Base-by-base conservation (phyloP, 2,888 invertebrate species). In the Platycheirus rosarum region DNA sequence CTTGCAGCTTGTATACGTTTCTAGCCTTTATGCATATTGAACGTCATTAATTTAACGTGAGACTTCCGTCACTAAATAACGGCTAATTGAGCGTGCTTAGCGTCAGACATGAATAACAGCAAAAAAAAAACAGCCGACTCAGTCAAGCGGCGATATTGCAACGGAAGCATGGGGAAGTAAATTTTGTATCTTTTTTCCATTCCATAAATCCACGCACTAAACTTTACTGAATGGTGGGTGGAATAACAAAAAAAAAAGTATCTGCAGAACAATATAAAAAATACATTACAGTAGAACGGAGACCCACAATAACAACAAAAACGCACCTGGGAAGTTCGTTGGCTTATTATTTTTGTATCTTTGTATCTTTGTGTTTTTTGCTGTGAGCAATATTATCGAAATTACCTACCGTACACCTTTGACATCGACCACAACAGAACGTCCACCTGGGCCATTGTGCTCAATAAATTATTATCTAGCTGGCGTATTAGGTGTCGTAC, bases 21-120 rank as follows among this genome's bases (percentile, higher is more conserved):
- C n/a, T n/a, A 60, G 29, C n/a, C 60, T 44, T 26, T 60, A 4
- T 44, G 60, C 44, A 26, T 18, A 44, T 16, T 32, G 37, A 60
- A 65, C 57, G 51, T 73, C 73, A 66, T 68, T 78, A 66, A 53
- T 73, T 60, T 66, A 73, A 73, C 66, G 51, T 53, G 73, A 78
- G 60, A 78, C 78, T 78, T 78, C 78, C 78, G 73, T 66, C 66
- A 60, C 66, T 62, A 66, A 73, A 78, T 46, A 66, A 78, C 78
- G n/a, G 78, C 66, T 66, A 78, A 73, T 66, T 57, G 60, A 65
- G 66, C 51, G 77, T 78, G 77, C 37, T 53, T 57, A 53, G 29
- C 62, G 49, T 71, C 42, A 37, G 32, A 37, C 57, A 68, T 60
- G 57, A 60, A 42, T 74, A 75, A 68, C 55, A 9, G 32, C 68